Percentiles rank a stretch among this genome's conserved stretches.
phyloP scores from a whole-genome alignment of 2,113 vertebrate species.

The Columba janthina region DNA sequence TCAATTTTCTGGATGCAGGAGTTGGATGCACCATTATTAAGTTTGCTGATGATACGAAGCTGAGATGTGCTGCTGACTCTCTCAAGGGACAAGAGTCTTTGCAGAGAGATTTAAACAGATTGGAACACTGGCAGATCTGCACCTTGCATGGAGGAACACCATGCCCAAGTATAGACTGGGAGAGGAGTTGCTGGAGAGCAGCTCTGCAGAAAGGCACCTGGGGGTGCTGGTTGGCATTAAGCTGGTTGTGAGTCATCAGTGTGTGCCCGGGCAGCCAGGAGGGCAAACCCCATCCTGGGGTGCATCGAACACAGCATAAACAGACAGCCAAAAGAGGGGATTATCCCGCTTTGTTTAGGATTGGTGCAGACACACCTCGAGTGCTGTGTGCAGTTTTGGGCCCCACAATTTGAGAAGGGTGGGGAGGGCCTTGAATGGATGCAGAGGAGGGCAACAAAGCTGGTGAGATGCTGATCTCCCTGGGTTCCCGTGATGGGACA shows the following conservation, averaged over 20 bases:
- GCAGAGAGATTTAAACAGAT: too few species aligned
- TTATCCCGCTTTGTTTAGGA: neutral
- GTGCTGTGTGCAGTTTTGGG: neutral
- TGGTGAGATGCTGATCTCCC: neutral
- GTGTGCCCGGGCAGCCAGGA: neutral
- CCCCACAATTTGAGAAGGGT: neutral
- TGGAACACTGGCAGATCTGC: neutral
- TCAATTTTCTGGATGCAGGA: too few species aligned
- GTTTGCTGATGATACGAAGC: too few species aligned
- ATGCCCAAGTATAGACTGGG: neutral
- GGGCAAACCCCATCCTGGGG: too few species aligned
- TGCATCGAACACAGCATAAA: too few species aligned
- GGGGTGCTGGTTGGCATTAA: neutral
- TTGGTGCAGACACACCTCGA: neutral
- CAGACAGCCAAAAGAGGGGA: neutral
- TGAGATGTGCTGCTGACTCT: too few species aligned
- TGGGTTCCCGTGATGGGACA: too few species aligned
- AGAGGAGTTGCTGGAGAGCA: too few species aligned
- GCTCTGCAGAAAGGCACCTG: neutral
- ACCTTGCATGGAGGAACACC: accelerated
- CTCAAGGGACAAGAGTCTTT: too few species aligned
- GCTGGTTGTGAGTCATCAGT: neutral
- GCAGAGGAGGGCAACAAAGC: neutral
- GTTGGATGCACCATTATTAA: too few species aligned
- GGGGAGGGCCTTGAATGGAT: neutral